Percentiles rank a stretch among this genome's conserved stretches.
These are phyloP conservation scores for Melanostigma gelatinosum DNA, from an alignment of 2,113 vertebrate species.

Conservation along the genomic window DNA sequence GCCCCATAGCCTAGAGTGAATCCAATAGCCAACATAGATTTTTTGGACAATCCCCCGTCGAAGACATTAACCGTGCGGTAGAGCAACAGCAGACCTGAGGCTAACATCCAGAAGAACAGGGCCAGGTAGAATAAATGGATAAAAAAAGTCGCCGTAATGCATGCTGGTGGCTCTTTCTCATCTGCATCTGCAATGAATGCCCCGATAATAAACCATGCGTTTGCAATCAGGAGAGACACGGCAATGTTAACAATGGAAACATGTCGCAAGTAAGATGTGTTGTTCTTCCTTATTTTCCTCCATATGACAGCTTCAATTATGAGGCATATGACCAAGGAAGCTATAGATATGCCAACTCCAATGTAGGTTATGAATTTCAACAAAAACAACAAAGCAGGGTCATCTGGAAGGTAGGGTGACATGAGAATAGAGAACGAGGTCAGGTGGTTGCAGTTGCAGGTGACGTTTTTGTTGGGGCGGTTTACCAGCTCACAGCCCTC, in stretches of 20 bases:
- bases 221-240: conserved; percentile 68
- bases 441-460: conserved; percentile 87
- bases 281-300: conserved; percentile 81
- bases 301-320: conserved; percentile 84
- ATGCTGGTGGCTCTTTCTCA: conserved; percentile 20
- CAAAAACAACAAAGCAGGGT: not conserved
- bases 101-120: conserved; percentile 92
- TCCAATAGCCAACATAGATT: conserved; percentile 60
- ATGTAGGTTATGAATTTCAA: conserved; percentile 79
- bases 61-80: conserved; percentile 85
- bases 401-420: conserved; percentile 72
- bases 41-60: conserved; percentile 48
- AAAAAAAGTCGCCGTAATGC: conserved; percentile 82
- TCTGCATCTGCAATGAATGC: conserved; percentile 6
- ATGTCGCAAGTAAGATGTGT: conserved; percentile 85
- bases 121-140: conserved; percentile 84
- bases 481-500: conserved; percentile 43
- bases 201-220: conserved; percentile 79
- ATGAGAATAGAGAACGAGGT: conserved; percentile 92
- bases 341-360: conserved; percentile 87
- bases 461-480: not conserved
- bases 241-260: conserved; percentile 80
- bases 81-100: conserved; percentile 84
- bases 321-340: conserved; percentile 85
- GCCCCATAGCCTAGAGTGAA: conserved; percentile 85